These are phyloP conservation scores for Mus spretus DNA, from an alignment of 2,797 vertebrate species.

Conservation along the genomic window DNA sequence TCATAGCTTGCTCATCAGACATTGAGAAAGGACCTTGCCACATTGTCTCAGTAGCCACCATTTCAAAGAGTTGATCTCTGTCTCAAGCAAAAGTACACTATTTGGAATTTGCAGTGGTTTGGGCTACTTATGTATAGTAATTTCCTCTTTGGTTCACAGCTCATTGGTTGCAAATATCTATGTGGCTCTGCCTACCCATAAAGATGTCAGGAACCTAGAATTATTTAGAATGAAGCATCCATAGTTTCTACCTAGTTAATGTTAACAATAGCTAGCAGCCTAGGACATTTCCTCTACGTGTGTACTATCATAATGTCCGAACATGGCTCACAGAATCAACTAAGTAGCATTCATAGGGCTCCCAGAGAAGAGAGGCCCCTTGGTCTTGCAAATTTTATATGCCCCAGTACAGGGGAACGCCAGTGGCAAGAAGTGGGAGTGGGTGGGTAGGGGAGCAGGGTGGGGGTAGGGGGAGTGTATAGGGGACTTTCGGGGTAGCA, in stretches of 20 bases:
- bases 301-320: too few relatives aligned
- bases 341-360: background rate
- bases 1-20: background rate
- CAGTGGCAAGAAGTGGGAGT: too few relatives aligned
- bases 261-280: background rate
- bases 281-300: background rate
- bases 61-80: background rate
- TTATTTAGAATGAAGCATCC: background rate
- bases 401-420: too few relatives aligned
- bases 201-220: background rate
- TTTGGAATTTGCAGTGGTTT: background rate
- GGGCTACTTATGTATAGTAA: background rate
- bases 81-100: background rate
- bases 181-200: background rate
- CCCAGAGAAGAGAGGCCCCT: background rate
- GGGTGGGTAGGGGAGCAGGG: too few relatives aligned
- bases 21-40: background rate
- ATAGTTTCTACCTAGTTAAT: background rate
- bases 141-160: background rate
- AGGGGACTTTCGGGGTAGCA: too few relatives aligned
- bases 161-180: background rate
- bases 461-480: too few relatives aligned
- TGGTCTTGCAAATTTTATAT: too few relatives aligned
- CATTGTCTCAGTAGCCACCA: background rate
- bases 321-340: background rate